Evolutionary conservation across 2,888 invertebrate genomes (phyloP), one percentile per base, ranked within the genome.

Genomic region (Drosophila longiperda): DNA sequence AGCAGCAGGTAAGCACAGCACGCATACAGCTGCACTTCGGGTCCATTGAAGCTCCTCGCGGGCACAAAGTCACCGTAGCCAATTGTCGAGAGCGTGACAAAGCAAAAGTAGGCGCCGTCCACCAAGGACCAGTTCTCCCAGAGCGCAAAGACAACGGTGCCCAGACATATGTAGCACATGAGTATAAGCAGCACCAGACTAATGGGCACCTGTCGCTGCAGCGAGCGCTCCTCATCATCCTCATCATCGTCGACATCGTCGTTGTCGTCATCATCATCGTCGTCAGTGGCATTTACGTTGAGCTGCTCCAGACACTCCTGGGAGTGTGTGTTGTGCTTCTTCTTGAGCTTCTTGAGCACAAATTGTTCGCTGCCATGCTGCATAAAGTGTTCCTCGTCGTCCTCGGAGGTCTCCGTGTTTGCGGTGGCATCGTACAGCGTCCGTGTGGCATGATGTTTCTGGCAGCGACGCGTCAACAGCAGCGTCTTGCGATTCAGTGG

Each of bases 31-130:
- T 97, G 97, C 58, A 96, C 93, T 50, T 93, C 92, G 23, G 93
- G 93, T 0, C 93, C 93, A 67, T 93, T 93, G 58, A 93, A 92
- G 61, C 93, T 93, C 36, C 91, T 87, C 45, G 91, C 87, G 0
- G 96, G 96, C 65, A 96, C 94, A 80, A 96, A 95, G 91, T 97
- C 97, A 6, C 96, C 97, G 78, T 97, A 96, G 42, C 97, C 97
- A 71, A 97, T 97, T 4, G 97, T 97, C 0, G 97, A 96, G 78
- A 97, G 94, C 3, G 97, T 97, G 78, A 97, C 96, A 92, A 97
- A 97, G 91, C 97, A 97, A 93, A 97, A 97, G 93, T 97, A 97
- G 5, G 96, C 96, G 9, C 96, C 96, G 91, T 97, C 97, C 52
- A 97, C 94, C 91, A 96, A 95, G 70, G 95, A 95, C 96, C 97